Conservation (phyloP, 2,888 invertebrate species). For the Andrena chrysosceles region DNA sequence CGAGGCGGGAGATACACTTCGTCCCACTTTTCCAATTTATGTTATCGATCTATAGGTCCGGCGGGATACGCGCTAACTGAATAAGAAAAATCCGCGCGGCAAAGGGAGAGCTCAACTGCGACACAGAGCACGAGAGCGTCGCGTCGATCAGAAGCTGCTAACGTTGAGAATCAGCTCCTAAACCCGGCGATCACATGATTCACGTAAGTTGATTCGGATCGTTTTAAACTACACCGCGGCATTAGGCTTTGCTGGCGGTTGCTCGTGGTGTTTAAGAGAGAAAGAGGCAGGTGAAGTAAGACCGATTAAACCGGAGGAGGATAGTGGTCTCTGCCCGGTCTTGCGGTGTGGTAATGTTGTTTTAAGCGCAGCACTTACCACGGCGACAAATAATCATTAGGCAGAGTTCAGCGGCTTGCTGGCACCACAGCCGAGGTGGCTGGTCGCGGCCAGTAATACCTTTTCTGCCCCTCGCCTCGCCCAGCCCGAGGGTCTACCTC, state of each 20-base stretch:
- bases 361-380: constrained; percentile 81
- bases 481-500: constrained; percentile 55
- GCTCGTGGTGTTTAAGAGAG: constrained; percentile 13
- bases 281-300: constrained; percentile 51
- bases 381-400: constrained; percentile 83
- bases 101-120: not conserved
- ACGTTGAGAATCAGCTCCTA: not conserved
- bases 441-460: constrained; percentile 72
- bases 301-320: constrained; percentile 69
- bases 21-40: constrained; percentile 66
- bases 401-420: constrained; percentile 79
- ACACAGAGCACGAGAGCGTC: too few species aligned
- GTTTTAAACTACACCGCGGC: constrained; percentile 42
- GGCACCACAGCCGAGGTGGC: constrained; percentile 67
- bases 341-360: constrained; percentile 81
- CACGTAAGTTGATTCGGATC: constrained; percentile 47
- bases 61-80: not conserved
- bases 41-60: constrained; percentile 20
- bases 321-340: constrained; percentile 73
- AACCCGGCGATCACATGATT: constrained; percentile 25
- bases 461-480: constrained; percentile 67
- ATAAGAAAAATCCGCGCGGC: not conserved
- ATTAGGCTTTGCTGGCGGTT: constrained; percentile 33
- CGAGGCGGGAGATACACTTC: constrained; percentile 58
- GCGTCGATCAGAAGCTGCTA: too few species aligned